Evolutionary conservation across 2,797 vertebrate genomes (phyloP), one percentile per base, ranked within the genome.

Genomic region (Cryptoblepharus egeriae): DNA sequence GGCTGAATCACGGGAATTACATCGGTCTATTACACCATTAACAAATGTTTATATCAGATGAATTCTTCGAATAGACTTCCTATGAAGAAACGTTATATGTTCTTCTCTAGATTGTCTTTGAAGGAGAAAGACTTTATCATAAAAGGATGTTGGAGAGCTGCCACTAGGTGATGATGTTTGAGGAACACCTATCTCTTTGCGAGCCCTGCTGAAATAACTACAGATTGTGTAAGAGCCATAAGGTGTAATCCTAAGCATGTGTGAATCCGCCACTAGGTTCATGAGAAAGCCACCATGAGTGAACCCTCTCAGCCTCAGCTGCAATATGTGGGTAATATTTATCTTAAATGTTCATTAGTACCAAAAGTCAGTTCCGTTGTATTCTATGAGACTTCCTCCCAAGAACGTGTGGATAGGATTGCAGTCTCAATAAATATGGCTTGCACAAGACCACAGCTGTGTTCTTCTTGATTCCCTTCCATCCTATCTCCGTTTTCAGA

Each of bases 1-100:
- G 77, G 52, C 13, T 81, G 20, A 57, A 73, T 82, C 72, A 45
- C 86, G 75, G 81, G 58, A 83, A 86, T 89, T 88, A 87, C 57
- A 91, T 84, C 35, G 30, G 0, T 57, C 70, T 82, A 16, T 79
- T 88, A 81, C 75, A 61, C 65, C 64, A 75, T 75, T 75, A 70
- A 67, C 64, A 79, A 86, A 82, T 86, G 82, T 82, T 86, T 86
- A 79, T 75, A 70, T 63, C 45, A 61, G 52, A 42, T 42, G 37
- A 58, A 52, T 0, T 0, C 11, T 57, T 88, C 80, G 74, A 75
- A 75, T 81, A 30, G 63, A 76, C 76, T 87, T 92, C 52, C 83
- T 26, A 16, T 6, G 12, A 60, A 69, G 8, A 85, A 77, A 39
- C 5, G 37, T 88, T 83, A 49, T 58, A 45, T 55, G 13, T 82